Conservation (phyloP, 1,140 invertebrate genomes). For the Camponotus pennsylvanicus region DNA sequence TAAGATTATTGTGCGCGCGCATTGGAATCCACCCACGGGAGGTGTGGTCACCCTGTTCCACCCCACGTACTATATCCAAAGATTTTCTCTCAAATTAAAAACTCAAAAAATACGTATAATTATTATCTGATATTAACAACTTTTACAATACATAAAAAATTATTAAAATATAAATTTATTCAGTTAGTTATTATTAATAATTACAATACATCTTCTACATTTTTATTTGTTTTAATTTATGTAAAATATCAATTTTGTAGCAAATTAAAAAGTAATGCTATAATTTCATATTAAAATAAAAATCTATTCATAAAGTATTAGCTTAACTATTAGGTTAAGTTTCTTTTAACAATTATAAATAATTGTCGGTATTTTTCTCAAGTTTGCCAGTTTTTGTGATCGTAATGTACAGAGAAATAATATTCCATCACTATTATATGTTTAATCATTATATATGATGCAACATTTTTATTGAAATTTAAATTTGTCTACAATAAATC, state of each 20-base stretch:
- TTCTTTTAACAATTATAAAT: background rate
- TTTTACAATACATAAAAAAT: background rate
- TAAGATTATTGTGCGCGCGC: conserved; percentile 73
- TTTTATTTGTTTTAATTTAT: background rate
- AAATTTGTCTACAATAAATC: conserved; percentile 5
- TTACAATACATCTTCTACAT: background rate
- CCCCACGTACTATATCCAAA: conserved; percentile 26
- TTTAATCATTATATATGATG: background rate
- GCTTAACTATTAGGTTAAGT: background rate
- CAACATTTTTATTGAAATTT: background rate
- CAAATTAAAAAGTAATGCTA: background rate
- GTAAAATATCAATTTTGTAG: background rate
- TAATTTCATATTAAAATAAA: background rate
- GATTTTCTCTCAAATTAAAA: conserved; percentile 48
- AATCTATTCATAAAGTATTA: background rate
- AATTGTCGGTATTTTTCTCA: background rate
- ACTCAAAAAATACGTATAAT: conserved; percentile 15
- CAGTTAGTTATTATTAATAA: background rate
- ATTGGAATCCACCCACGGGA: conserved; percentile 69
- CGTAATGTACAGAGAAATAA: background rate
- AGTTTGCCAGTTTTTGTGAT: background rate
- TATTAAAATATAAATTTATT: conserved; percentile 19
- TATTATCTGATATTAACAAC: background rate
- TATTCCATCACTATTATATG: background rate
- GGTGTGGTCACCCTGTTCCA: conserved; percentile 75